Evolutionary conservation across 2,797 vertebrate genomes (phyloP).

Genomic region (Danio jaintianensis): DNA sequence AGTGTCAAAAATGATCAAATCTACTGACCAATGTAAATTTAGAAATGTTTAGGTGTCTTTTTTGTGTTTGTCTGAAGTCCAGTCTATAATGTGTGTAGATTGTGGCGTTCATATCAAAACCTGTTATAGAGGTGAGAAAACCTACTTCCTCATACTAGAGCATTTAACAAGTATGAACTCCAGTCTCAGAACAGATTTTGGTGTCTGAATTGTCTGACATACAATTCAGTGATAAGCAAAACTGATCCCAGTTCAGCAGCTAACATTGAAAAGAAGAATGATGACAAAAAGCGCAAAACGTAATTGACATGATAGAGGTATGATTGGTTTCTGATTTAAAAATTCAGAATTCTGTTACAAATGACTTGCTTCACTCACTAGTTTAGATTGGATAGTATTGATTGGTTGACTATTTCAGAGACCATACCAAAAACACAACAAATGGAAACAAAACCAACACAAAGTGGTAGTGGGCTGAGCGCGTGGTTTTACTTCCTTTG

Average conservation of each 20-base stretch:
- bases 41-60: neutral
- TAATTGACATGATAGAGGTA: neutral
- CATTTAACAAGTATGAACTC: neutral
- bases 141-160: neutral
- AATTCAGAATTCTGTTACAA: neutral
- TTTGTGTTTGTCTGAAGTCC: neutral
- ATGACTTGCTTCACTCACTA: too few species aligned
- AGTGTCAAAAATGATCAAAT: neutral
- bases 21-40: neutral
- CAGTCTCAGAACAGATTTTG: neutral
- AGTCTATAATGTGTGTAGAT: neutral
- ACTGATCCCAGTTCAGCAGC: neutral
- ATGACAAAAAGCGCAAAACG: neutral
- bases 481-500: constrained; percentile 19
- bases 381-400: too few species aligned
- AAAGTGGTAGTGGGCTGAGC: neutral
- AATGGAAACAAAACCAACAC: neutral
- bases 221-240: neutral
- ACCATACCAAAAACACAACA: neutral
- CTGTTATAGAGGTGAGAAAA: neutral
- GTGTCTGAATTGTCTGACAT: neutral
- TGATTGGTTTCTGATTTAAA: neutral
- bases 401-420: neutral
- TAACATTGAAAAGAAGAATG: neutral
- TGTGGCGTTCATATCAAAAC: neutral